Evolutionary conservation across 92 coral and sea anemone species (phyloP).

Genomic region (Actinostola sp.): DNA sequence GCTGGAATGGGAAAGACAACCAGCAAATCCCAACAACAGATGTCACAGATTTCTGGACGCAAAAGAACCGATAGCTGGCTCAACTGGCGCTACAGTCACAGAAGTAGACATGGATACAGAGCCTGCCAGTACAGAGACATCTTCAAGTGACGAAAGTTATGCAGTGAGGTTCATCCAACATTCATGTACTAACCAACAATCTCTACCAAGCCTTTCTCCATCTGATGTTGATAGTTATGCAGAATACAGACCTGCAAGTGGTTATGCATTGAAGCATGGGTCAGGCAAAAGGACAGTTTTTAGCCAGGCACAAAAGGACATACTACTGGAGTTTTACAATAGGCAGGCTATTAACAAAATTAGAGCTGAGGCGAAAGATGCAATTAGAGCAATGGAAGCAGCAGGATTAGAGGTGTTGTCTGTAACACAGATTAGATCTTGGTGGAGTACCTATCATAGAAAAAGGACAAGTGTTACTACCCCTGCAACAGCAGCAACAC

Average conservation of each 20-base stretch:
- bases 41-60: background rate
- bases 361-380: conserved; percentile 29
- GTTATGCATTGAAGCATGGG: conserved; percentile 18
- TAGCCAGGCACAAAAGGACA: conserved; percentile 23
- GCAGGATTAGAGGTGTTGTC: conserved; percentile 17
- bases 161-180: conserved; percentile 34
- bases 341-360: conserved; percentile 19
- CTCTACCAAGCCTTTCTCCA: background rate
- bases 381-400: conserved; percentile 20
- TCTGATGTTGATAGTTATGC: conserved; percentile 1
- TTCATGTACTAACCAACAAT: background rate
- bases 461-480: background rate
- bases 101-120: conserved; percentile 11
- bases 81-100: conserved; percentile 18
- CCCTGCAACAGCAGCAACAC: too few species aligned
- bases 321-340: conserved; percentile 20
- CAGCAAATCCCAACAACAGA: conserved; percentile 16
- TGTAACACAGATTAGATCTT: conserved; percentile 11
- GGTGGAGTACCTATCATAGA: conserved; percentile 33
- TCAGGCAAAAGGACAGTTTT: background rate
- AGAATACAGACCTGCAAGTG: conserved; percentile 1
- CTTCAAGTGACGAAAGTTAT: conserved; percentile 9
- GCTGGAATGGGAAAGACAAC: conserved; percentile 22
- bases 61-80: conserved; percentile 10
- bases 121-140: background rate